A percentile compares a stretch with the other conserved stretches of the same genome.
These are phyloP conservation scores for Branchinecta lynchi DNA, from an alignment of 1,140 invertebrate species.

Conservation along the genomic window DNA sequence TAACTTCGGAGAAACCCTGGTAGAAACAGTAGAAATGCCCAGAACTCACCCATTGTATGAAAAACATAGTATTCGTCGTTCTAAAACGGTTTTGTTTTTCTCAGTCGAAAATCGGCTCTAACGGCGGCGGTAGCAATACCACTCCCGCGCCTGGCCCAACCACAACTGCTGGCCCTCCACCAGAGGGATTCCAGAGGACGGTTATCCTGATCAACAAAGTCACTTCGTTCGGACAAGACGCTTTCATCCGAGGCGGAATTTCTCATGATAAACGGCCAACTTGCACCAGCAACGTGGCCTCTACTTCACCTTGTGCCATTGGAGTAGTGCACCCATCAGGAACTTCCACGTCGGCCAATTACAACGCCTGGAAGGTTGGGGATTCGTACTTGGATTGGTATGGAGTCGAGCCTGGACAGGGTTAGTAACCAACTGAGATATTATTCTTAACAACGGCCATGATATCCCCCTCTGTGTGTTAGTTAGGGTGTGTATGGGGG, in stretches of 20 bases:
- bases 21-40: too few relatives aligned
- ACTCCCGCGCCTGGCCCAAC: conserved; percentile 21
- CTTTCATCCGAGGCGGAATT: conserved; percentile 36
- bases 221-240: conserved; percentile 32
- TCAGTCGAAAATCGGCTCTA: too few relatives aligned
- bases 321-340: conserved; percentile 20
- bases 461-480: too few relatives aligned
- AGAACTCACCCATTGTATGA: too few relatives aligned
- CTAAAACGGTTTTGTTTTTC: too few relatives aligned
- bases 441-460: too few relatives aligned
- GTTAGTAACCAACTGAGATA: conserved; percentile 17
- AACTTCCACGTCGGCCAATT: conserved; percentile 27
- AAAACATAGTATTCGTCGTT: too few relatives aligned
- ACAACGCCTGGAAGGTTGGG: conserved; percentile 31
- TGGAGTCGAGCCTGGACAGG: conserved; percentile 32
- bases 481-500: too few relatives aligned
- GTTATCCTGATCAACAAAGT: conserved; percentile 32
- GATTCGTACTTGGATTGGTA: conserved; percentile 34
- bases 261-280: conserved; percentile 23
- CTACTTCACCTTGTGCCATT: conserved; percentile 31
- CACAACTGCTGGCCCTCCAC: conserved; percentile 19
- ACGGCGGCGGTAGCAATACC: not conserved
- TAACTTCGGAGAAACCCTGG: too few relatives aligned
- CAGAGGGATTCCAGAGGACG: conserved; percentile 27
- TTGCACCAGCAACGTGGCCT: conserved; percentile 18